Evolutionary conservation across 2,888 invertebrate genomes (phyloP), one percentile per base, ranked within the genome.

Genomic region (Diplolepis rosae): DNA sequence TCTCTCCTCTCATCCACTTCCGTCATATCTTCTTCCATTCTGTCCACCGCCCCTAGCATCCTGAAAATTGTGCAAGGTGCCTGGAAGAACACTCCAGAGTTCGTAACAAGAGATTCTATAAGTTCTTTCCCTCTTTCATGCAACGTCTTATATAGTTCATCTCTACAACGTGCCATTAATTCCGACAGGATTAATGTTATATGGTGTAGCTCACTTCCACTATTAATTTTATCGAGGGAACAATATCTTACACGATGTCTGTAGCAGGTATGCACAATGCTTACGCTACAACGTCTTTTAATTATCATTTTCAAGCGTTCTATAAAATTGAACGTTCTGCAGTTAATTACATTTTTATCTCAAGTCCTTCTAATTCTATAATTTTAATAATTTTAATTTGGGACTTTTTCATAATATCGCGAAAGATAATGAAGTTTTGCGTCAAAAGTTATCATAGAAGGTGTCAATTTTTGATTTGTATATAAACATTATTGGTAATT

Each of bases 221-320:
- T 84, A 86, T 86, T 86, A 85, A 86, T 86, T 86, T 84, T 81
- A 85, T 84, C 82, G 82, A 72, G 73, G 77, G 80, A 86, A 84
- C 83, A 85, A 86, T 86, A 85, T 84, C 84, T 85, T 83, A 83
- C 74, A 79, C 78, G 79, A 71, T 74, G 74, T 9, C 56, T 11
- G 9, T 30, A n/a, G 22, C 18, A 22, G 30, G 6, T 11, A 3
- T 56, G 11, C 0, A 2, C 7, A 56, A 35, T 11, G 32, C 22
- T 56, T 9, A 32, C 32, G 18, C 22, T 22, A 32, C 15, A 18
- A 13, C 1, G 7, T 51, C 50, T 18, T 15, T 13, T 45, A 45
- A 18, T 45, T 7, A 7, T 18, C 15, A 45, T 45, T 7, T 18
- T 18, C 15, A 45, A 18, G 7, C 1, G 18, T 2, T 45, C 7